Conservation (phyloP, 2,113 vertebrate genomes). For the Takifugu bimaculatus region DNA sequence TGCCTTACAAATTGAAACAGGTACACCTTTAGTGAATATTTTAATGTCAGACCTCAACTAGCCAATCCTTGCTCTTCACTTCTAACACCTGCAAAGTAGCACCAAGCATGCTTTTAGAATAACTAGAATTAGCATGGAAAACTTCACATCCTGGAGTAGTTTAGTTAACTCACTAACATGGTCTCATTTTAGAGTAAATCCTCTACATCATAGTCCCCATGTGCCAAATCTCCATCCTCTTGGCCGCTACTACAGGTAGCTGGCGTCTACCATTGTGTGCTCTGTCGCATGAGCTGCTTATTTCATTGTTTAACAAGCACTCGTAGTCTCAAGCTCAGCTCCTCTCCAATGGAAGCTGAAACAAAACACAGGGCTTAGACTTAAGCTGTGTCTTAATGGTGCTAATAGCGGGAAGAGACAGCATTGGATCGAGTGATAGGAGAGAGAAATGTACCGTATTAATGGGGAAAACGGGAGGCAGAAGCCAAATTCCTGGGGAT, state of each 20-base stretch:
- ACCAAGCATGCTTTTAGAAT: slow-evolving; percentile 53
- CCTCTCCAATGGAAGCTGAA: slow-evolving; percentile 44
- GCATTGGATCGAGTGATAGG: slow-evolving; percentile 11
- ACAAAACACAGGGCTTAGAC: slow-evolving; percentile 52
- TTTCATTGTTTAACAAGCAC: slow-evolving; percentile 42
- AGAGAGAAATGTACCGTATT: slow-evolving; percentile 1
- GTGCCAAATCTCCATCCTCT: slow-evolving; percentile 26
- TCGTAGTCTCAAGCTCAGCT: slow-evolving; percentile 46
- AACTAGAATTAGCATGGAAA: slow-evolving; percentile 18
- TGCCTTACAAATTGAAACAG: slow-evolving; percentile 84
- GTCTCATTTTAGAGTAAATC: slow-evolving; percentile 25
- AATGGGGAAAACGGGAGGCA: slow-evolving; percentile 13
- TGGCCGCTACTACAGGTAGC: slow-evolving; percentile 32
- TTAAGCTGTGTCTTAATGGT: slow-evolving; percentile 55
- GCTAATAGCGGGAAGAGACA: slow-evolving; percentile 36
- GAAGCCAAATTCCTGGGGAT: slow-evolving; percentile 21
- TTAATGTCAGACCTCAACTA: slow-evolving; percentile 3
- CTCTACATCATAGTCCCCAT: slow-evolving; percentile 9
- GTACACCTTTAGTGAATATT: slow-evolving; percentile 71
- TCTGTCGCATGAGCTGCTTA: slow-evolving; percentile 38
- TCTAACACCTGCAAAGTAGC: slow-evolving; percentile 13
- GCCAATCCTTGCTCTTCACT: slow-evolving; percentile 16
- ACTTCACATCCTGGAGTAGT: slow-evolving; percentile 6
- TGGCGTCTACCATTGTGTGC: slow-evolving; percentile 44
- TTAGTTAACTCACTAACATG: slow-evolving; percentile 44